Conservation (phyloP, 2,888 invertebrate species). For the Caenorhabditis japonica region DNA sequence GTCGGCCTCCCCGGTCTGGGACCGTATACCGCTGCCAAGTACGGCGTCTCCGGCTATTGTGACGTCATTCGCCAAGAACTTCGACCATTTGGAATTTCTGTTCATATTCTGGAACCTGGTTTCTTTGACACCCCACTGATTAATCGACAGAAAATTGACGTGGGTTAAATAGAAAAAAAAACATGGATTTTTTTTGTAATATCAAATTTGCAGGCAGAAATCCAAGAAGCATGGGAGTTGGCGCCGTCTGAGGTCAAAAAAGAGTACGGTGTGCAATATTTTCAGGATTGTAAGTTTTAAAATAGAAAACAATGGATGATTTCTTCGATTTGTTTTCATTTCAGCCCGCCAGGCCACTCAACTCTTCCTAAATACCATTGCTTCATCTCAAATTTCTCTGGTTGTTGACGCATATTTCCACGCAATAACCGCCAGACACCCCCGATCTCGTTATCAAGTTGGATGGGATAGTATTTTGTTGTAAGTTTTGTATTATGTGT, state of each 20-base stretch:
- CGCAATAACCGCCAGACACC: conserved; percentile 67
- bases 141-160: conserved; percentile 47
- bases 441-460: conserved; percentile 65
- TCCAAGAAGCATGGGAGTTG: conserved; percentile 53
- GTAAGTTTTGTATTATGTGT: conserved; percentile 32
- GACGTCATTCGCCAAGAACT: conserved; percentile 73
- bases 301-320: neutral
- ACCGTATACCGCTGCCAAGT: conserved; percentile 73
- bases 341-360: conserved; percentile 43
- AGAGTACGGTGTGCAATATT: conserved; percentile 59
- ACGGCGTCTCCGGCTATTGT: conserved; percentile 71
- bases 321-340: conserved; percentile 1
- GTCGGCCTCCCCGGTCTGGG: conserved; percentile 73
- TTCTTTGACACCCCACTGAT: conserved; percentile 72
- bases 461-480: conserved; percentile 63
- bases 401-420: conserved; percentile 73
- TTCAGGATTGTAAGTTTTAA: conserved; percentile 32
- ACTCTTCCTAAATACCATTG: conserved; percentile 49
- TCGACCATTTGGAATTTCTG: conserved; percentile 69
- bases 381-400: conserved; percentile 44
- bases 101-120: conserved; percentile 74
- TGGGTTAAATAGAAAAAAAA: neutral
- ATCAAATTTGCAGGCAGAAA: conserved; percentile 31
- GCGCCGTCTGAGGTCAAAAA: conserved; percentile 39
- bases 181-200: neutral